These are phyloP conservation scores for Echinarachnius parma DNA, from an alignment of 53 echinoderm and acorn worm species.

Conservation along the genomic window DNA sequence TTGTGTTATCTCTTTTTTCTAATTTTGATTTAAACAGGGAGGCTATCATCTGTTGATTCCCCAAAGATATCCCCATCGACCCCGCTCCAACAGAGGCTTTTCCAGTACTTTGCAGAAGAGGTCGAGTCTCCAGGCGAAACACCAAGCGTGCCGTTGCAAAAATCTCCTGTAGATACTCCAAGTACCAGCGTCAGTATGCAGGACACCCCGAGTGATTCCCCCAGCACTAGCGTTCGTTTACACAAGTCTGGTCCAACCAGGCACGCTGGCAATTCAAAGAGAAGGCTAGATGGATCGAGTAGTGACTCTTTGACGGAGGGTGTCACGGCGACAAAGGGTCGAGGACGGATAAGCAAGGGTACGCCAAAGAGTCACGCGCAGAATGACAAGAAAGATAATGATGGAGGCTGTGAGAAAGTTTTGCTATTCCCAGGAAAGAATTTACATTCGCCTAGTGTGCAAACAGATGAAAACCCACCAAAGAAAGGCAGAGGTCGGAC, in stretches of 20 bases:
- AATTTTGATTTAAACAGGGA: background rate
- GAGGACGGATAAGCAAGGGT: background rate
- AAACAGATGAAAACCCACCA: no score
- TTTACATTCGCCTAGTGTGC: no score
- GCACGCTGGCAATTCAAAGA: background rate
- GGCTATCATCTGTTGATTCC: conserved; percentile 20
- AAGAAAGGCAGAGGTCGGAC: no score
- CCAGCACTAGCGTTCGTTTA: background rate
- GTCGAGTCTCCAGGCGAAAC: background rate
- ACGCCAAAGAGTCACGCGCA: background rate
- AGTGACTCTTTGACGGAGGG: background rate
- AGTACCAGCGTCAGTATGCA: conserved; percentile 32
- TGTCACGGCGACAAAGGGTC: background rate
- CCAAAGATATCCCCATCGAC: conserved; percentile 33
- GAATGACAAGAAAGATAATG: no score
- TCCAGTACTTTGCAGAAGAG: conserved; percentile 40
- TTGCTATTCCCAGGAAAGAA: no score
- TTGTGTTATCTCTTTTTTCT: background rate
- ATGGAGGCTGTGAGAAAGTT: no score
- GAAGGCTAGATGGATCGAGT: background rate
- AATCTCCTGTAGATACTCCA: conserved; percentile 1
- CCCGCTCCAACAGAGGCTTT: conserved; percentile 27
- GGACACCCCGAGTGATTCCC: no score
- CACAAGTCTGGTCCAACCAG: no score
- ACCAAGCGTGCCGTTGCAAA: no score